Base-by-base conservation (phyloP, 2,113 vertebrate species). In the Baryphthengus martii region DNA sequence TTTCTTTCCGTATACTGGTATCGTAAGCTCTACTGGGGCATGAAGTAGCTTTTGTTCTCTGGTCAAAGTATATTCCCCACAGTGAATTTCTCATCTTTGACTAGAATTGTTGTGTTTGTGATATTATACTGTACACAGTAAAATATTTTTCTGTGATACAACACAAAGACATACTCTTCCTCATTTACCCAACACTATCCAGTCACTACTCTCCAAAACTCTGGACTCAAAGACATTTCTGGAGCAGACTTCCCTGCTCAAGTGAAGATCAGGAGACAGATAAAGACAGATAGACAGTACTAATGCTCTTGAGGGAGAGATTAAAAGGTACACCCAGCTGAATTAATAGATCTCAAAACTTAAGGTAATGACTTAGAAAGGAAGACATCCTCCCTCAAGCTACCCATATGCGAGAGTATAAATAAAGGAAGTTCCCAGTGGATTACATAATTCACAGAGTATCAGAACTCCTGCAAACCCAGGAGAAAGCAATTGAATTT, bases 401-500 rank as follows among this genome's bases (percentile, higher is more conserved):
- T 82, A 78, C 55, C 28, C 13, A n/a, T 59, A 35, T n/a, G 29
- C 28, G 59, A 68, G 80, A 85, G 44, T 50, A 14, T 65, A 92
- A 90, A 24, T 81, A 84, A 90, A 85, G 49, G n/a, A 94, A 84
- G 45, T 59, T 95, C 84, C 66, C 75, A 83, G n/a, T 24, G 31
- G 91, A 40, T 18, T 85, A 50, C 33, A 3, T 66, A 70, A 90
- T 85, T 85, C 7, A 1, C 35, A 67, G 26, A 25, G 13, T 85
- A 68, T 53, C 31, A 82, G 67, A 73, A 74, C 35, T 80, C 55
- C 45, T 49, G 14, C 49, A 78, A 63, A 44, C 62, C 58, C 24
- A 61, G 10, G 72, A 92, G 75, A 94, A 94, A 84, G 42, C 61
- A 76, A 49, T 2, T 90, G 62, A 65, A 88, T 96, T 96, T 88